Conservation (phyloP, 2,888 invertebrate species). For the Cantharis flavilabris region DNA sequence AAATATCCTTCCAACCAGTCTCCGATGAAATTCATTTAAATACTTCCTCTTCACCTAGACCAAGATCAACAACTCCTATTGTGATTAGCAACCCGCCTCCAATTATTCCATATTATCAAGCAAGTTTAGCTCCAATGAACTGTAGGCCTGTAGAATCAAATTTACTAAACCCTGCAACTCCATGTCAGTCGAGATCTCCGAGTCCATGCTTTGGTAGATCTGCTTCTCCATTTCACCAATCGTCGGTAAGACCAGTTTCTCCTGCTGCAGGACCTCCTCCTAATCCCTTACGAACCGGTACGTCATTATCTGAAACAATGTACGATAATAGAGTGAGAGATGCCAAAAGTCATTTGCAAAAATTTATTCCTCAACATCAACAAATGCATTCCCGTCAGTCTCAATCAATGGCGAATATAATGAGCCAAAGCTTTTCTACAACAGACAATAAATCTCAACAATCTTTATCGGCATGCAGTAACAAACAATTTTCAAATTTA, state of each 20-base stretch:
- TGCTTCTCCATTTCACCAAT: slow-evolving; percentile 46
- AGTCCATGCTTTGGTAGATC: slow-evolving; percentile 60
- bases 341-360: slow-evolving; percentile 15
- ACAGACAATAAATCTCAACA: background rate
- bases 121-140: slow-evolving; percentile 73
- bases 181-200: slow-evolving; percentile 66
- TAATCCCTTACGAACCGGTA: slow-evolving; percentile 57
- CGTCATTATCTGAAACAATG: slow-evolving; percentile 3
- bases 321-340: slow-evolving; percentile 8
- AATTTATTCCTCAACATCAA: slow-evolving; percentile 20
- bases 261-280: slow-evolving; percentile 75
- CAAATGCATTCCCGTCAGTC: background rate
- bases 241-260: slow-evolving; percentile 62
- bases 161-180: slow-evolving; percentile 64
- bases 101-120: slow-evolving; percentile 78
- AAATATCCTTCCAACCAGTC: slow-evolving; percentile 59
- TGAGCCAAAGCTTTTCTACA: background rate
- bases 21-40: slow-evolving; percentile 57
- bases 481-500: background rate
- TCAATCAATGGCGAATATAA: background rate
- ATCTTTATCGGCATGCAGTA: background rate
- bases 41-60: slow-evolving; percentile 60
- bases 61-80: slow-evolving; percentile 70
- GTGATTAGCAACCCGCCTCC: slow-evolving; percentile 76
- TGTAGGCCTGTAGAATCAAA: slow-evolving; percentile 64